Evolutionary conservation across 2,113 vertebrate species (phyloP).

Genomic region (Aphyosemion australe): DNA sequence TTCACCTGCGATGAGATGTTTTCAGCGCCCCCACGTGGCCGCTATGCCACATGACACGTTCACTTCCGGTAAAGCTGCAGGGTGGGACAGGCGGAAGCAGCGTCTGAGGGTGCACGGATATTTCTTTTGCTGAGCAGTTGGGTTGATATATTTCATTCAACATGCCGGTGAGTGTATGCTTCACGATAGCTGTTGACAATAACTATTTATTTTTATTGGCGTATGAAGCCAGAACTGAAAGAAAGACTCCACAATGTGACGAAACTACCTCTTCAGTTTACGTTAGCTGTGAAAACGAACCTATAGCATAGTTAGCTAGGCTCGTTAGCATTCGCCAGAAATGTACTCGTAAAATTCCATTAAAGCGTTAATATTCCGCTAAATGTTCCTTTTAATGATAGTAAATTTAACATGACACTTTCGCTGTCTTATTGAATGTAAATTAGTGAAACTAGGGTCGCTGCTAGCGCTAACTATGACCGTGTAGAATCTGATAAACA

Average conservation of each 20-base stretch:
- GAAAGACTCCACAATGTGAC: background rate
- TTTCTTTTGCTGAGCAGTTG: slow-evolving; percentile 47
- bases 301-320: slow-evolving; percentile 48
- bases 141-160: slow-evolving; percentile 57
- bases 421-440: background rate
- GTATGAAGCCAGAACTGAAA: no score
- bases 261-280: background rate
- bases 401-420: background rate
- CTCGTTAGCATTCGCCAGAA: slow-evolving; percentile 17
- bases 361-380: no score
- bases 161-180: slow-evolving; percentile 85
- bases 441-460: no score
- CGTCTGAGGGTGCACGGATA: slow-evolving; percentile 26
- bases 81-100: slow-evolving; percentile 83
- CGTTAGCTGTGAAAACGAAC: slow-evolving; percentile 14
- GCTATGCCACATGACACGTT: background rate
- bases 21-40: slow-evolving; percentile 49
- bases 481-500: background rate
- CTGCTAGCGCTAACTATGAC: no score
- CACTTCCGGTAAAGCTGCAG: slow-evolving; percentile 75
- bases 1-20: no score
- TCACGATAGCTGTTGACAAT: fast-evolving
- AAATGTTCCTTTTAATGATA: background rate
- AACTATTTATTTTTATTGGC: fast-evolving
- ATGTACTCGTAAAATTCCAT: no score